Base-by-base conservation (phyloP, 2,888 invertebrate genomes). In the Rhabditoides inermis region DNA sequence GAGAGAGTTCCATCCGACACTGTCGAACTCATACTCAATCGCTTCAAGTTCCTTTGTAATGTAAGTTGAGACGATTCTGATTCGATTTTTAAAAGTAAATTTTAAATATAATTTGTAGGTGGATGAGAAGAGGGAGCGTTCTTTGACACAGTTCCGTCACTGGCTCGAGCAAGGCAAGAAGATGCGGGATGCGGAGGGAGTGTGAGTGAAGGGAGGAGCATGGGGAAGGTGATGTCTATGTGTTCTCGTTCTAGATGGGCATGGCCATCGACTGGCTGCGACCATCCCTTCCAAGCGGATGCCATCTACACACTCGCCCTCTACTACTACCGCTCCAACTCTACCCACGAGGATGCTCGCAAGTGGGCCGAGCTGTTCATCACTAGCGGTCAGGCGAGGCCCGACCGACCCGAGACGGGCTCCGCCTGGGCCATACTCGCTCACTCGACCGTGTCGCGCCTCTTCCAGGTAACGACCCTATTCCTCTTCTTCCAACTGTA, bases 391-490 rank as follows among this genome's bases (percentile, higher is more conserved):
- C 48, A 55, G 2, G 51, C 55, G 1, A 42, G n/a, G 2, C 23
- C 47, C n/a, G 50, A 54, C 27, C 50, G 49, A 27, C 37, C 52
- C 15, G 42, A 55, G 3, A 51, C 55, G 25, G 36, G 36, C 1
- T 61, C 60, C 18, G 58, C 54, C 3, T 64, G 64, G 64, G 61
- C 53, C n/a, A 60, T 64, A 32, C 32, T 64, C 36, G 64, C 60
- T 10, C 58, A 60, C 41, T 42, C 54, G 35, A 51, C 46, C 42
- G 55, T 58, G 6, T 42, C 45, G n/a, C 47, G 51, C 3, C 42
- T 60, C 44, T 63, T 63, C 35, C 55, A 55, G 48, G 51, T 57
- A 27, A 41, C 3, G 3, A 51, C 18, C 18, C 18, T 44, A 12
- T 12, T 12, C 10, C 15, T 20, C 18, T 18, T 2, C 15, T 42